A percentile compares a stretch with the other conserved stretches of the same genome.
Conservation (phyloP, 2,113 vertebrate genomes). For the Azemiops feae region DNA sequence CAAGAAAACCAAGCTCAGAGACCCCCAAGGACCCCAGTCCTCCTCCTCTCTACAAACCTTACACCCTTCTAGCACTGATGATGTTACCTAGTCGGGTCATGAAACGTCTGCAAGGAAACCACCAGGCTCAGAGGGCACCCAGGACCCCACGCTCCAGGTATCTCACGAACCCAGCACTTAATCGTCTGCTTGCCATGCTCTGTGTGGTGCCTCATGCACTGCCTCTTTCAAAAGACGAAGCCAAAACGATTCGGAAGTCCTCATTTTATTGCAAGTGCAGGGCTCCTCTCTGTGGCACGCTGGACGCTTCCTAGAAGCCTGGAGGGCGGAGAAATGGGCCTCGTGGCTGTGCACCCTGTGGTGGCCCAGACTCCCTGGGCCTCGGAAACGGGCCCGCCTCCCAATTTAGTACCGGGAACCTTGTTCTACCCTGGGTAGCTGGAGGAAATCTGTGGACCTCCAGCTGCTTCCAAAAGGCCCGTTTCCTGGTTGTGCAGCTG, state of each 20-base stretch:
- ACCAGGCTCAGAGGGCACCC: too few species aligned
- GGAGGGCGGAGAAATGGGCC: neutral
- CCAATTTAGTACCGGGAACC: neutral
- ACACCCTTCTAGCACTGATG: too few species aligned
- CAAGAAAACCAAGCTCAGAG: too few species aligned
- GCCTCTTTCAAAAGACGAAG: neutral
- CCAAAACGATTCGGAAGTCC: neutral
- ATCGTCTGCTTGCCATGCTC: neutral
- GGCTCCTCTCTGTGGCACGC: neutral
- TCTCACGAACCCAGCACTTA: neutral
- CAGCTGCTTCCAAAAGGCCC: neutral
- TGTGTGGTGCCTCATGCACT: neutral
- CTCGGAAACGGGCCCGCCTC: neutral
- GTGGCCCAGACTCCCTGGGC: fast-evolving
- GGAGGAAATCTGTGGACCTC: neutral
- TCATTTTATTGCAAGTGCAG: neutral
- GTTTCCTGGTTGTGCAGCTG: neutral
- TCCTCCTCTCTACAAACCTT: too few species aligned
- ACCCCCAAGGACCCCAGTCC: too few species aligned
- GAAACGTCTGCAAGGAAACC: too few species aligned
- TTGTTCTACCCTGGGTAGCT: neutral
- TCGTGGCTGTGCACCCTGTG: neutral
- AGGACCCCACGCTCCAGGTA: neutral
- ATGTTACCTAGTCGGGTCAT: too few species aligned
- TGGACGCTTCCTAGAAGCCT: neutral